Conservation (phyloP, 2,797 vertebrate species). For the Chaetodon trifasciatus region DNA sequence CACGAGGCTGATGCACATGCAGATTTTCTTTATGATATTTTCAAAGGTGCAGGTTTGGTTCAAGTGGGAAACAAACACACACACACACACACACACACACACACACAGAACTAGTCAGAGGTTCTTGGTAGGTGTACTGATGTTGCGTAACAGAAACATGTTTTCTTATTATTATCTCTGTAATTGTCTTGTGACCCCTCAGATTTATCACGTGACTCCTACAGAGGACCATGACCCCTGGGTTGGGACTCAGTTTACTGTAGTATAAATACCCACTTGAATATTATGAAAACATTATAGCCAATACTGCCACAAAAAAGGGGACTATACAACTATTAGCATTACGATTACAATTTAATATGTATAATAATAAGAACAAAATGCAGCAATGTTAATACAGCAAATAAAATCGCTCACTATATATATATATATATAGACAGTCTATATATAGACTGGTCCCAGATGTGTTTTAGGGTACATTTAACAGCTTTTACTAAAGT, state of each 20-base stretch:
- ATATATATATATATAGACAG: no score
- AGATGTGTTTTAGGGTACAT: not conserved
- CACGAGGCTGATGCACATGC: not conserved
- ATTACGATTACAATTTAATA: no score
- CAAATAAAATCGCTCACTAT: not conserved
- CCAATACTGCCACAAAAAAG: not conserved
- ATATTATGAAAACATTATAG: not conserved
- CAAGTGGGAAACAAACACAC: not conserved
- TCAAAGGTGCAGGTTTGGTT: not conserved
- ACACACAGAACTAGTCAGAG: not conserved
- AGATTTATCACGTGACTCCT: not conserved
- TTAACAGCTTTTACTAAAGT: not conserved
- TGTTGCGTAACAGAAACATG: conserved; percentile 7
- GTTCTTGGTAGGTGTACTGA: not conserved
- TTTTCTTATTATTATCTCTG: no score
- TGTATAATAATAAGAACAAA: not conserved
- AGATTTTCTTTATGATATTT: not conserved
- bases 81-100: no score
- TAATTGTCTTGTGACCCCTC: not conserved
- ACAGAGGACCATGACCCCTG: not conserved
- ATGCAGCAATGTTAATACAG: not conserved
- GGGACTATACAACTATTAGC: not conserved
- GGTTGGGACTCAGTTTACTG: not conserved
- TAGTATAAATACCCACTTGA: no score
- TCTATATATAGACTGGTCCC: not conserved